Evolutionary conservation across 2,888 invertebrate genomes (phyloP).

Genomic region (Geotrupes spiniger): DNA sequence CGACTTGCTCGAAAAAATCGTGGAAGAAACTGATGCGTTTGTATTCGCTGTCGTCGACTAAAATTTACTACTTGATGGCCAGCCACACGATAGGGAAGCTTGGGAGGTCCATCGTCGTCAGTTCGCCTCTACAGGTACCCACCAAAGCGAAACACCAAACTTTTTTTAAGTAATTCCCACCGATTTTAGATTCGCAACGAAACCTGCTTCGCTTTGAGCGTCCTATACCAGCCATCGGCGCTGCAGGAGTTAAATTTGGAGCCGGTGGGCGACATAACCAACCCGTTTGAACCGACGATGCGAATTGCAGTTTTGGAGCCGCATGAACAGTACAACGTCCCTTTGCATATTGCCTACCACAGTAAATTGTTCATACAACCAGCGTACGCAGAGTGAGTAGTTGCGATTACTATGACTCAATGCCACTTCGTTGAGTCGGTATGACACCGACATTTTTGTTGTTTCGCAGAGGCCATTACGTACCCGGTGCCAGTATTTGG

Average conservation of each 20-base stretch:
- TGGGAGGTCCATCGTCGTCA: conserved; percentile 58
- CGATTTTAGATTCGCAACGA: conserved; percentile 71
- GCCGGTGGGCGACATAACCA: conserved; percentile 64
- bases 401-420: too few relatives aligned
- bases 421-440: too few relatives aligned
- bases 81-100: conserved; percentile 61
- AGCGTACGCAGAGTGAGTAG: conserved; percentile 67
- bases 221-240: conserved; percentile 71
- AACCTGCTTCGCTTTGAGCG: conserved; percentile 70
- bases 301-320: conserved; percentile 71
- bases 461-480: conserved; percentile 63
- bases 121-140: conserved; percentile 72
- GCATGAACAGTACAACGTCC: conserved; percentile 71
- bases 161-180: too few relatives aligned
- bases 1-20: conserved; percentile 64
- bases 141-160: too few relatives aligned
- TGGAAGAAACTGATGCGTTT: conserved; percentile 64
- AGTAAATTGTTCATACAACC: conserved; percentile 74
- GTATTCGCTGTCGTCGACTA: conserved; percentile 55
- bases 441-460: too few relatives aligned
- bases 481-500: conserved; percentile 71
- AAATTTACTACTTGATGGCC: conserved; percentile 66
- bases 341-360: conserved; percentile 77
- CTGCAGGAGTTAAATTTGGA: conserved; percentile 64
- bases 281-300: conserved; percentile 74